Base-by-base conservation (phyloP, 2,888 invertebrate species). In the Chalcosyrphus nemorum region DNA sequence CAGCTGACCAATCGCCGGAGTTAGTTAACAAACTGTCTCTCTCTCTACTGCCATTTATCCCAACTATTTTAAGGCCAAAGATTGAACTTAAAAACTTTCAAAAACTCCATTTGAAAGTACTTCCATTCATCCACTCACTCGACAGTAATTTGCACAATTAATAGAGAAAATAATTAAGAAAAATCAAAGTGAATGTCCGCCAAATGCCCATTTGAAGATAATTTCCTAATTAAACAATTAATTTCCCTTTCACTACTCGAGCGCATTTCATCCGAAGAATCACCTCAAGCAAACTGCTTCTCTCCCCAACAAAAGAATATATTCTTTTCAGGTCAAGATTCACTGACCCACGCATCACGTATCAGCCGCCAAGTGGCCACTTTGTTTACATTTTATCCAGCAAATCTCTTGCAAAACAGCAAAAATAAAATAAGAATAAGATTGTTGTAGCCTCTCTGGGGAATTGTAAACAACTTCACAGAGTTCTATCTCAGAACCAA, bases 381-480 rank as follows among this genome's bases (percentile, higher is more conserved):
- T 45, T 45, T 45, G 45, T 19, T 45, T 45, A 45, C 45, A 45
- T 11, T 45, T 19, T 45, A 45, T 45, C 45, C 11, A 45, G 11
- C 45, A 19, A 45, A 45, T 45, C 45, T 45, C 19, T 1, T 9
- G n/a, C n/a, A n/a, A 9, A 19, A 17, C 45, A 3, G 19, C n/a
- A n/a, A 45, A 45, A 7, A 43, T 5, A n/a, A 45, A 45, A 41
- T 6, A 41, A 41, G 15, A n/a, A n/a, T n/a, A n/a, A n/a, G n/a
- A n/a, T n/a, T 41, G 41, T 15, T 41, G 45, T 45, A 19, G 45
- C 19, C n/a, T 45, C 45, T 45, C 45, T 45, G 45, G 45, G 45
- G 45, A 17, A 45, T 45, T 45, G 45, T 45, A 45, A 45, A 45
- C 45, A 45, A 45, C 45, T 45, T 45, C 45, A 45, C 45, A 45